phyloP scores from a whole-genome alignment of 2,797 vertebrate genomes.

The Gouania willdenowi region DNA sequence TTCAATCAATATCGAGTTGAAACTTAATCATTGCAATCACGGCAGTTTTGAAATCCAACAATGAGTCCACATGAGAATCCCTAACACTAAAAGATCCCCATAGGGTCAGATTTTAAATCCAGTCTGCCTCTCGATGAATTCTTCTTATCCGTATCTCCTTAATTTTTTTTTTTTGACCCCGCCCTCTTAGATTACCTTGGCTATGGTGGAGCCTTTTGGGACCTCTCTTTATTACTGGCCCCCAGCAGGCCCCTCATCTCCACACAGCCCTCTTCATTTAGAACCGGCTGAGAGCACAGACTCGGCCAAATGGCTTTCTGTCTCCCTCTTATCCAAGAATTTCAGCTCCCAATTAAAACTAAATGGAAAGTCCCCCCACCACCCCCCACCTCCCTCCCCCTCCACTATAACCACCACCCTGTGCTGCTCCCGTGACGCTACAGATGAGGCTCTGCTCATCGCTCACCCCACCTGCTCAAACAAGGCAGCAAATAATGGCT shows the following conservation, averaged over 20 bases:
- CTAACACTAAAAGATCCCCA: too few relatives aligned
- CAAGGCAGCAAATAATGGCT: constrained; percentile 48
- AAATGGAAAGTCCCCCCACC: constrained; percentile 47
- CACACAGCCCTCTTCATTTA: constrained; percentile 49
- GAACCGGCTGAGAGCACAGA: constrained; percentile 31
- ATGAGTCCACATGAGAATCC: too few relatives aligned
- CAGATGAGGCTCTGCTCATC: constrained; percentile 22
- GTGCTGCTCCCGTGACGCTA: constrained; percentile 26
- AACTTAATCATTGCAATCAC: too few relatives aligned
- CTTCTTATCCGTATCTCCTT: too few relatives aligned
- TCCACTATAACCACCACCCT: background rate
- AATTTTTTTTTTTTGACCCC: too few relatives aligned
- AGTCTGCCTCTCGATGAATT: too few relatives aligned
- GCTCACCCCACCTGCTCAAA: constrained; percentile 47
- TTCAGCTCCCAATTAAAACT: constrained; percentile 64
- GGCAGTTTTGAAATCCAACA: too few relatives aligned
- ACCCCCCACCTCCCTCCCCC: background rate
- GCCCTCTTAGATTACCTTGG: constrained; percentile 25
- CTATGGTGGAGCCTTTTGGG: constrained; percentile 41
- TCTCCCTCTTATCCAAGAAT: constrained; percentile 48
- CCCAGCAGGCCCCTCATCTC: constrained; percentile 42
- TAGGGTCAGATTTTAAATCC: too few relatives aligned
- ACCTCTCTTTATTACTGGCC: constrained; percentile 58
- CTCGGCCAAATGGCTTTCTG: constrained; percentile 56
- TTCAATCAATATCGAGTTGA: too few relatives aligned